Base-by-base conservation (phyloP, 1,140 invertebrate species). In the Colletes latitarsis region DNA sequence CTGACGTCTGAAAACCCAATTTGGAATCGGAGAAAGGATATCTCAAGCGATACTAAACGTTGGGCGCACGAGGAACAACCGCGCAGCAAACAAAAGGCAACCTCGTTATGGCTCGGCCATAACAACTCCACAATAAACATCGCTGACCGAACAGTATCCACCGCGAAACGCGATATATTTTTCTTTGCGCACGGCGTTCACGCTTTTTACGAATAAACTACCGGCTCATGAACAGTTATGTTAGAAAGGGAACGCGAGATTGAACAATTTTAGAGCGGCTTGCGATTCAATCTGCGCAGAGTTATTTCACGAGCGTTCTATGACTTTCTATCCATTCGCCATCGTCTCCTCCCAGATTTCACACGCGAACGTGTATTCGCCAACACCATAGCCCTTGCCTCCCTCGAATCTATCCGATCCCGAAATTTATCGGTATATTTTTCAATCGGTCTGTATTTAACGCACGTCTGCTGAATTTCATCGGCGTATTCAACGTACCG, bases 401-500 rank as follows among this genome's bases (percentile, higher is more conserved):
- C 8, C 4, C 43, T n/a, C 43, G 4, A 21, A 49, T 3, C 43
- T 21, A 67, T 52, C 39, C 6, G 4, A 10, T 5, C 17, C 15
- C n/a, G 12, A 17, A 55, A 78, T 78, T 30, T 62, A 78, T 78
- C 58, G 4, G 69, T 78, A 73, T 78, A 78, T 72, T 72, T 72
- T 78, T 15, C 58, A 72, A 64, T 78, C 46, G 55, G 49, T 8
- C 49, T 15, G 69, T 19, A 70, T 46, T 72, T 78, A 78, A 73
- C 58, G 19, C 46, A 39, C 57, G 67, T 71, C 76, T 77, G 76
- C 49, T 78, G 69, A 78, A 78, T 73, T 78, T 78, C 77, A 78
- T 77, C 67, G 43, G 43, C 67, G 67, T 43, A 39, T 55, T 46
- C 39, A 43, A 10, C 58, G 39, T 62, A 3, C 21, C 41, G 58